Percentiles rank a stretch among this genome's conserved stretches.
Conservation (phyloP, 2,113 vertebrate species). For the Ailuropoda melanoleuca region DNA sequence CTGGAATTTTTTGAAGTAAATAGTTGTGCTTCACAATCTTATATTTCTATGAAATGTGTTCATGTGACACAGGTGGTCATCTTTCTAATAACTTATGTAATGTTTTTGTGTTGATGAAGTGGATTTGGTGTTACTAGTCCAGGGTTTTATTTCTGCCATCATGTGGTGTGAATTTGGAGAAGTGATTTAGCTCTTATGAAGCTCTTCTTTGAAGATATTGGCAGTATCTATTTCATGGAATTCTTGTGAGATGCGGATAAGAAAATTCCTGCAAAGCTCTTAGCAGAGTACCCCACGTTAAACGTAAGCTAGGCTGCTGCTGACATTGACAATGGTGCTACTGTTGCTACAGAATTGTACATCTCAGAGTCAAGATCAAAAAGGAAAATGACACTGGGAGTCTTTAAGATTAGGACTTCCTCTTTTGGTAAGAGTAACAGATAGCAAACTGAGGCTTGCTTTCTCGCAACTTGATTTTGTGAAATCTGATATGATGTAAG, state of each 20-base stretch:
- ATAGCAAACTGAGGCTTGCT: not conserved
- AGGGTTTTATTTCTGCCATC: not conserved
- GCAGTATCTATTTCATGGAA: not conserved
- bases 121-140: not conserved
- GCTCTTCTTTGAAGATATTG: not conserved
- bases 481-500: not conserved
- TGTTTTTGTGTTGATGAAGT: not conserved
- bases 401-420: not conserved
- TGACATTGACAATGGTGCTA: not conserved
- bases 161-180: not conserved
- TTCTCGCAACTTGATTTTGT: not conserved
- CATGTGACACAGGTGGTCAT: not conserved
- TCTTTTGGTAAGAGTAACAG: not conserved
- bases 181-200: not conserved
- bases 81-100: not conserved
- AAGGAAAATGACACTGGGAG: not conserved
- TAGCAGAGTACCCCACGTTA: not conserved
- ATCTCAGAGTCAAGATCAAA: not conserved
- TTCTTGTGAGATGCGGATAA: not conserved
- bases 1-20: not conserved
- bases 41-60: not conserved
- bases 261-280: not conserved
- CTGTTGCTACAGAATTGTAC: rapidly evolving
- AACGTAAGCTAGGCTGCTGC: not conserved
- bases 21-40: not conserved